Evolutionary conservation across 2,113 vertebrate species (phyloP).

Genomic region (Poicephalus meyeri): DNA sequence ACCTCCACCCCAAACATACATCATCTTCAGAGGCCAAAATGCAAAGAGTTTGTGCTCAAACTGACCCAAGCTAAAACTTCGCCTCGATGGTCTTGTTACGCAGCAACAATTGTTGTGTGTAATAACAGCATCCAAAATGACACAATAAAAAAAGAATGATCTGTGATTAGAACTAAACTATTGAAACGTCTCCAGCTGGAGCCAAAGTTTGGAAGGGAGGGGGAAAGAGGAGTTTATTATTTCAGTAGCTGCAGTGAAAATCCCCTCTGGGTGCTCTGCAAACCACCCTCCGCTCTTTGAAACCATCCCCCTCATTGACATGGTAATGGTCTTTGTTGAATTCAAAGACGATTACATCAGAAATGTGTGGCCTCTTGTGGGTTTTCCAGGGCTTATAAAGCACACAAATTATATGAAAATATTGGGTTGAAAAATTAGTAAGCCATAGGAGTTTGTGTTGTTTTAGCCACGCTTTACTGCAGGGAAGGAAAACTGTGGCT

Average conservation of each 20-base stretch:
- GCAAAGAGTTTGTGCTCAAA: not conserved
- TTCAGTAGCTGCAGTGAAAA: conserved; percentile 81
- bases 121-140: conserved; percentile 70
- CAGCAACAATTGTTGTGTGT: conserved; percentile 67
- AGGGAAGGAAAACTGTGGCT: conserved; percentile 77
- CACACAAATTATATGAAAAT: conserved; percentile 84
- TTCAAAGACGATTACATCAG: conserved; percentile 87
- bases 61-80: conserved; percentile 3
- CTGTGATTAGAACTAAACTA: conserved; percentile 73
- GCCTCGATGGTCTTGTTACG: conserved; percentile 29
- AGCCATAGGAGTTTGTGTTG: conserved; percentile 82
- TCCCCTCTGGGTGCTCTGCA: conserved; percentile 75
- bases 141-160: conserved; percentile 79
- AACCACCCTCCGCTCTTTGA: conserved; percentile 64
- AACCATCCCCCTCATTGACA: conserved; percentile 74
- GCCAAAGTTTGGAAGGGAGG: conserved; percentile 58
- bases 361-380: conserved; percentile 78
- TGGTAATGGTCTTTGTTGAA: conserved; percentile 83
- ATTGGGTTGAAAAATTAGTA: conserved; percentile 84
- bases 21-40: not conserved
- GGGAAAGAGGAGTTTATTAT: conserved; percentile 77
- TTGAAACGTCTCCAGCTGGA: conserved; percentile 63
- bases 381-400: conserved; percentile 80
- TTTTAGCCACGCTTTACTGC: conserved; percentile 81
- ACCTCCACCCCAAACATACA: not conserved